Conservation (phyloP, 1,140 invertebrate genomes). For the Parapsyche elsis region DNA sequence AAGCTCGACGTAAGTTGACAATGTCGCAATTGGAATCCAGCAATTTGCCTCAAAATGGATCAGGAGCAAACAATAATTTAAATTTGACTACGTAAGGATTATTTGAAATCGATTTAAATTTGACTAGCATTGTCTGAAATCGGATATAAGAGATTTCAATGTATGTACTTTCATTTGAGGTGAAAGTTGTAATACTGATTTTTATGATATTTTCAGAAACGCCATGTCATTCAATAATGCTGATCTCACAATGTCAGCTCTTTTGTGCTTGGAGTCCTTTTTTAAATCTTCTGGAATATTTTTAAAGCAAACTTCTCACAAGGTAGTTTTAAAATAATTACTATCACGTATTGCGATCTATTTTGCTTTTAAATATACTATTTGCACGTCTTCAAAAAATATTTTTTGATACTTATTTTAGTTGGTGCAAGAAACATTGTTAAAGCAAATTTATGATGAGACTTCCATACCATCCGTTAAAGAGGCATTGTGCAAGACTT, state of each 20-base stretch:
- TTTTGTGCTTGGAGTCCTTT: conserved; percentile 48
- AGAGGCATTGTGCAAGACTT: conserved; percentile 20
- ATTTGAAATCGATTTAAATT: not conserved
- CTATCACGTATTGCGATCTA: no score
- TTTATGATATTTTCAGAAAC: not conserved
- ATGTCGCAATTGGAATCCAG: conserved; percentile 40
- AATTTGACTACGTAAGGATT: conserved; percentile 21
- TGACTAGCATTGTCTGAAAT: not conserved
- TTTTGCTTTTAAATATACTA: not conserved
- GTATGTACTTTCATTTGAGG: not conserved
- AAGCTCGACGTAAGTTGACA: conserved; percentile 37
- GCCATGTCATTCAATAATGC: conserved; percentile 22
- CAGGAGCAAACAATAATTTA: conserved; percentile 5
- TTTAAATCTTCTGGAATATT: conserved; percentile 46
- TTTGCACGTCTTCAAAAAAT: not conserved
- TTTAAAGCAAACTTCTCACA: conserved; percentile 44
- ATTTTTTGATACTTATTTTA: conserved; percentile 31
- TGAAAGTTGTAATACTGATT: not conserved
- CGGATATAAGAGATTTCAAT: not conserved
- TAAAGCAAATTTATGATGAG: conserved; percentile 31
- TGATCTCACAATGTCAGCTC: conserved; percentile 38
- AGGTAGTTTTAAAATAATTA: conserved; percentile 38
- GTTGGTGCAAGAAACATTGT: conserved; percentile 45
- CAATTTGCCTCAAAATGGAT: conserved; percentile 10
- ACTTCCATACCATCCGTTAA: not conserved